A percentile compares a stretch with the other conserved stretches of the same genome.
phyloP scores from a whole-genome alignment of 2,888 invertebrate species.

The Plebejus melissa region DNA sequence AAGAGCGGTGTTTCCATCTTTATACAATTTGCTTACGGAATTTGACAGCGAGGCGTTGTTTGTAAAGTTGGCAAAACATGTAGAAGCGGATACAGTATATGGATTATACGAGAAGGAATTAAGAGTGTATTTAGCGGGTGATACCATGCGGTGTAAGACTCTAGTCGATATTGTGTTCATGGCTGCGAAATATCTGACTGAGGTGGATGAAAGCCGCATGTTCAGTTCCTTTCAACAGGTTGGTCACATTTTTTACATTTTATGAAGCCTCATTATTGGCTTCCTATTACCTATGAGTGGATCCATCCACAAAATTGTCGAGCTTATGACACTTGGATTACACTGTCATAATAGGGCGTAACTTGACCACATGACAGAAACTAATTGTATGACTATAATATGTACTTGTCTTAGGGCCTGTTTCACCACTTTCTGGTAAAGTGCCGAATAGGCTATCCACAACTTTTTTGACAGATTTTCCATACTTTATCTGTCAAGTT shows the following conservation, averaged over 20 bases:
- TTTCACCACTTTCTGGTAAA: too few species aligned
- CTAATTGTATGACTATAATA: too few species aligned
- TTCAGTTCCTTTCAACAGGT: constrained; percentile 80
- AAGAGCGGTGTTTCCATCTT: constrained; percentile 64
- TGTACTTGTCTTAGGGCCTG: too few species aligned
- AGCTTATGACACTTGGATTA: too few species aligned
- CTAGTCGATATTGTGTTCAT: constrained; percentile 82
- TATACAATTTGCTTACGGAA: constrained; percentile 75
- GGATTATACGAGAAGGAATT: constrained; percentile 58
- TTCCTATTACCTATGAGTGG: too few species aligned
- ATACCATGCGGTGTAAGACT: constrained; percentile 70
- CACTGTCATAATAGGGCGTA: too few species aligned
- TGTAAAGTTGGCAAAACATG: constrained; percentile 52
- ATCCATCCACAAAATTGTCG: too few species aligned
- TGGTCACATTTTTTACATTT: neutral
- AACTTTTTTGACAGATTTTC: too few species aligned
- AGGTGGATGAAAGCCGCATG: constrained; percentile 74
- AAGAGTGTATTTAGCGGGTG: constrained; percentile 70
- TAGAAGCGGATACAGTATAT: constrained; percentile 41
- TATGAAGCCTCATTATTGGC: too few species aligned
- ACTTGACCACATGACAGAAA: too few species aligned
- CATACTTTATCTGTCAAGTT: too few species aligned
- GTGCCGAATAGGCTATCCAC: too few species aligned
- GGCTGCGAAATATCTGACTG: constrained; percentile 74
- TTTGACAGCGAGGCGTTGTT: constrained; percentile 79